A percentile compares a stretch with the other conserved stretches of the same genome.
Evolutionary conservation across 2,888 invertebrate species (phyloP).

Genomic region (Apotomis capreana): DNA sequence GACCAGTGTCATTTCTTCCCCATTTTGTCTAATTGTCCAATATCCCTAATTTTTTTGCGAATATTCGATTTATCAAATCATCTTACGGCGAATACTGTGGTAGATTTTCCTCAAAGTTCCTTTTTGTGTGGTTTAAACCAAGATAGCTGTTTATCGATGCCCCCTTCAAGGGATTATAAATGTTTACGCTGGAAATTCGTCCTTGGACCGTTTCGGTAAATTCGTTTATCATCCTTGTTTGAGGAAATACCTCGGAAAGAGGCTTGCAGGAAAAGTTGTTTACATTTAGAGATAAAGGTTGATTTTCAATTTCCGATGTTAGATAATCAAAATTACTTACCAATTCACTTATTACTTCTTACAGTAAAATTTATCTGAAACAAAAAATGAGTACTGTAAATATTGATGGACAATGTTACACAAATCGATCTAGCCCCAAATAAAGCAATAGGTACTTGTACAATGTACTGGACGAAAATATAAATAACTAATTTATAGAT

Average conservation of each 20-base stretch:
- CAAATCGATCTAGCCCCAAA: no score
- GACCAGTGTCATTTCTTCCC: no score
- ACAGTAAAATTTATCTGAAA: slow-evolving; percentile 47
- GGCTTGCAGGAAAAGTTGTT: neutral
- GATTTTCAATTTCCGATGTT: neutral
- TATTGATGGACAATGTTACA: no score
- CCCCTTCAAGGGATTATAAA: slow-evolving; percentile 14
- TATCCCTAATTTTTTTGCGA: no score
- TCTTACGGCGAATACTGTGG: no score
- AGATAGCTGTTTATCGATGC: neutral
- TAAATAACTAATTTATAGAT: no score
- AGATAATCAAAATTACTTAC: slow-evolving; percentile 40
- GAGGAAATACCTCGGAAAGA: neutral
- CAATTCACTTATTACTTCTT: slow-evolving; percentile 46
- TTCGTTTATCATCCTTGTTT: slow-evolving; percentile 11
- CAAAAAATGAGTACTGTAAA: slow-evolving; percentile 32
- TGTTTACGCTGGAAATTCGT: slow-evolving; percentile 17
- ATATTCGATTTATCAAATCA: no score
- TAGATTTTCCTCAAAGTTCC: neutral
- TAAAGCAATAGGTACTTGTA: no score
- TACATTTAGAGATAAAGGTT: neutral
- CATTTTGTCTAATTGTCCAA: no score
- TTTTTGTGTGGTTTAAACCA: slow-evolving; percentile 11
- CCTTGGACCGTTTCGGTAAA: slow-evolving; percentile 4
- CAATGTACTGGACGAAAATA: no score